Evolutionary conservation across 2,797 vertebrate genomes (phyloP).

Genomic region (Fratercula arctica): DNA sequence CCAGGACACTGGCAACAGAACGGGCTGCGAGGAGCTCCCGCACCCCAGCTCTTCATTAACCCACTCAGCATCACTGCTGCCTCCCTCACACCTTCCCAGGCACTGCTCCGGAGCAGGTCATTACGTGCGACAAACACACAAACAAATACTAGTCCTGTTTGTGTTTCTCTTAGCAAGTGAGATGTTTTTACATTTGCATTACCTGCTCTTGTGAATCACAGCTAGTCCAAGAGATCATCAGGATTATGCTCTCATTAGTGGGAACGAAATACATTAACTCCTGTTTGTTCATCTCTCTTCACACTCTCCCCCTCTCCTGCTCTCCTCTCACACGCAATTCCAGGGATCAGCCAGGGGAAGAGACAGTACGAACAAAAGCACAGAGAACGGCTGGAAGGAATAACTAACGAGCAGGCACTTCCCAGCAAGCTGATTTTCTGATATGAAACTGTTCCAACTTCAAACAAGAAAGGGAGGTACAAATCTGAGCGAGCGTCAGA

Average conservation of each 20-base stretch:
- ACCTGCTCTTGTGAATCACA: conserved; percentile 32
- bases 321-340: background rate
- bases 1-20: background rate
- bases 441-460: background rate
- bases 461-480: background rate
- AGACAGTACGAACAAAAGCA: background rate
- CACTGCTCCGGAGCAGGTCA: background rate
- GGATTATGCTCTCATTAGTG: background rate
- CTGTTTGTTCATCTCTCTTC: background rate
- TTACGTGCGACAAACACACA: background rate
- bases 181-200: background rate
- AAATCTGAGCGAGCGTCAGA: background rate
- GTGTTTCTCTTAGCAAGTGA: background rate
- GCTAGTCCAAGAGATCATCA: background rate
- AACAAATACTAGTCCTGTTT: background rate
- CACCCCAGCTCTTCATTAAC: background rate
- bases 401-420: background rate
- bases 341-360: background rate
- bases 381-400: background rate
- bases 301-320: background rate
- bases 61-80: background rate
- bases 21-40: background rate
- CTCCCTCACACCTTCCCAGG: background rate
- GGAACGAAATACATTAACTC: background rate
- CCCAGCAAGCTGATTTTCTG: background rate